A percentile compares a stretch with the other conserved stretches of the same genome.
phyloP scores from a whole-genome alignment of 2,113 vertebrate species.

The Clarias magur region DNA sequence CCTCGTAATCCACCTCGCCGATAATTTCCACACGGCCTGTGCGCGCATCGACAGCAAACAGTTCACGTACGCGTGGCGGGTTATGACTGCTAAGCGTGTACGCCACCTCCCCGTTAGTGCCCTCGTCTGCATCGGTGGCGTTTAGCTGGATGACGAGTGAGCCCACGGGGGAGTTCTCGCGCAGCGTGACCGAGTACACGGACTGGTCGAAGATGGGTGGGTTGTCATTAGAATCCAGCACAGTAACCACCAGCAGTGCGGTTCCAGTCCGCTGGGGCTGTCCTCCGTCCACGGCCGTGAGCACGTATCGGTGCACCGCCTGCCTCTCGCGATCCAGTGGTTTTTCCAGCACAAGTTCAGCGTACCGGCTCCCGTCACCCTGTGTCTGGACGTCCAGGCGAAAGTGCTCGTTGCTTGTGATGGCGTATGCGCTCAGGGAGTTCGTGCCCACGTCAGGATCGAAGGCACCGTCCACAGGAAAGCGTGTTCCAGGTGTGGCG shows the following conservation, averaged over 20 bases:
- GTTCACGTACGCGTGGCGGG: conserved; percentile 82
- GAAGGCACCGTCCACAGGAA: conserved; percentile 95
- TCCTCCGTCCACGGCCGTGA: conserved; percentile 95
- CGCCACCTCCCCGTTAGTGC: conserved; percentile 93
- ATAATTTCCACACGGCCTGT: conserved; percentile 89
- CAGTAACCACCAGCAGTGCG: conserved; percentile 91
- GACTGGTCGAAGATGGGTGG: conserved; percentile 94
- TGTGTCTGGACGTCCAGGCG: conserved; percentile 96
- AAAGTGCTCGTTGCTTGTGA: conserved; percentile 94
- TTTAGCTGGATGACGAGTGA: conserved; percentile 93
- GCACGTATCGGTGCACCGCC: conserved; percentile 93
- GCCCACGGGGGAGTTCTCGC: conserved; percentile 90
- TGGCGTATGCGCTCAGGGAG: conserved; percentile 90
- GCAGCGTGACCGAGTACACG: conserved; percentile 89
- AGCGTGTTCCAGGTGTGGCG: conserved; percentile 93
- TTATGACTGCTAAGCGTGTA: conserved; percentile 96
- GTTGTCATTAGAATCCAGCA: conserved; percentile 97
- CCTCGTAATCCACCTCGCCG: conserved; percentile 93
- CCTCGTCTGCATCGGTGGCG: conserved; percentile 94
- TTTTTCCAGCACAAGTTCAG: conserved; percentile 93
- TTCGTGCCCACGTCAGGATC: conserved; percentile 97
- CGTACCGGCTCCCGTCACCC: conserved; percentile 92
- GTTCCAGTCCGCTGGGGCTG: conserved; percentile 90
- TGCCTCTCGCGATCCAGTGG: conserved; percentile 95
- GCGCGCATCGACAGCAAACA: conserved; percentile 82